Percentiles rank a stretch among this genome's conserved stretches.
These are phyloP conservation scores for Cheumatopsyche charites DNA, from an alignment of 1,140 invertebrate genomes.

Conservation along the genomic window DNA sequence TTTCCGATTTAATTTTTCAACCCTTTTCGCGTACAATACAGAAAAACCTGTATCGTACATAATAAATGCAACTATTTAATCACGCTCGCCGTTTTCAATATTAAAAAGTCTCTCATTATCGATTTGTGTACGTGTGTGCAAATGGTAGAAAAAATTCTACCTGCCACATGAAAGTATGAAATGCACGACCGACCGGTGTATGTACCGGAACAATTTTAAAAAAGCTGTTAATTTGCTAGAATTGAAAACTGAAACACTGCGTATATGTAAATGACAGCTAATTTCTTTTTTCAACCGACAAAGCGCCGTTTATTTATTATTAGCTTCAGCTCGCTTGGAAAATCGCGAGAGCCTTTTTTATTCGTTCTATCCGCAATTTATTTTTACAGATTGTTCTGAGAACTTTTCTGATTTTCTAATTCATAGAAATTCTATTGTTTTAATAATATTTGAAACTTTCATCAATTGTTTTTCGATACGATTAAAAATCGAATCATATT, in stretches of 20 bases:
- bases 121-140: neutral
- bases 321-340: neutral
- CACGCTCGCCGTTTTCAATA: too few species aligned
- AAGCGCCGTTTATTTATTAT: conserved; percentile 31
- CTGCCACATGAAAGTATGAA: neutral
- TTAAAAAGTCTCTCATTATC: too few species aligned
- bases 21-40: too few species aligned
- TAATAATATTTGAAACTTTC: neutral
- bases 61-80: too few species aligned
- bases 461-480: too few species aligned
- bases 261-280: conserved; percentile 47
- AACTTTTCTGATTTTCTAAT: too few species aligned
- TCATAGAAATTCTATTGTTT: too few species aligned
- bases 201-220: conserved; percentile 14
- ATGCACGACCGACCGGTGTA: neutral
- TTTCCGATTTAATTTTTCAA: too few species aligned
- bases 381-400: conserved; percentile 14
- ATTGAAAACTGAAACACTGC: conserved; percentile 26
- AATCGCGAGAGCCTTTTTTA: too few species aligned
- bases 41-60: too few species aligned
- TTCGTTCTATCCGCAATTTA: too few species aligned
- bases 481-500: too few species aligned
- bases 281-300: conserved; percentile 39
- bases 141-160: neutral
- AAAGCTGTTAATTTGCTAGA: conserved; percentile 31